phyloP scores from a whole-genome alignment of 2,888 invertebrate genomes.

The Myopa tessellatipennis region DNA sequence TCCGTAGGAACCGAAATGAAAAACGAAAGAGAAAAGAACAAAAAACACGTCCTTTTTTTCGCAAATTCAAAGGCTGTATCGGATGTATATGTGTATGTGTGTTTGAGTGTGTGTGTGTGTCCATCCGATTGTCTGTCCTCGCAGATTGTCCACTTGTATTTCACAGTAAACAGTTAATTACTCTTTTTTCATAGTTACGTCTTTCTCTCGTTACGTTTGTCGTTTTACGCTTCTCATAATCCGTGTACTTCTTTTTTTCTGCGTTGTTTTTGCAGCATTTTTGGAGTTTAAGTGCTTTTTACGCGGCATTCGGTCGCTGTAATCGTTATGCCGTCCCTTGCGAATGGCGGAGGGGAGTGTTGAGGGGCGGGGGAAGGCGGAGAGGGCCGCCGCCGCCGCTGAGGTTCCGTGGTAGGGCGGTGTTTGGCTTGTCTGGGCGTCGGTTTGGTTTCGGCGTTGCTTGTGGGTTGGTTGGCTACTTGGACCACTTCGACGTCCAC shows the following conservation, averaged over 20 bases:
- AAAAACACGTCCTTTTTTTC: neutral
- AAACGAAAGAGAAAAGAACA: too few species aligned
- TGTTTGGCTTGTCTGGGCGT: neutral
- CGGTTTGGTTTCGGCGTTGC: neutral
- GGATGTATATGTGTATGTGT: neutral
- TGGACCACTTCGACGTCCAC: neutral
- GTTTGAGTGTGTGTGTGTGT: neutral
- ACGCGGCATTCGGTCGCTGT: slow-evolving; percentile 40
- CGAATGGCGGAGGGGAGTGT: neutral
- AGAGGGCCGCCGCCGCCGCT: neutral
- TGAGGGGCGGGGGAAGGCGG: neutral
- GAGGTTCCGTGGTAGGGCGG: neutral
- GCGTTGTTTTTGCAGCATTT: slow-evolving; percentile 24
- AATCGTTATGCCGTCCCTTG: slow-evolving; percentile 44
- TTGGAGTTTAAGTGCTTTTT: slow-evolving; percentile 44
- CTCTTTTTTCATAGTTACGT: slow-evolving; percentile 51
- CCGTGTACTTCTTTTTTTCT: neutral
- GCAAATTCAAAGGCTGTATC: neutral
- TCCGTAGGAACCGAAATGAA: neutral
- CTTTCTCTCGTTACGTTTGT: slow-evolving; percentile 20
- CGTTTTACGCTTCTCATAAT: slow-evolving; percentile 18
- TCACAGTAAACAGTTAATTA: slow-evolving; percentile 61
- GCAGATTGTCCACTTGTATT: slow-evolving; percentile 47
- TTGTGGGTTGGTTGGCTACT: neutral
- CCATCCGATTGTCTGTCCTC: slow-evolving; percentile 20